Base-by-base conservation (phyloP, 2,113 vertebrate genomes). In the Ondatra zibethicus region DNA sequence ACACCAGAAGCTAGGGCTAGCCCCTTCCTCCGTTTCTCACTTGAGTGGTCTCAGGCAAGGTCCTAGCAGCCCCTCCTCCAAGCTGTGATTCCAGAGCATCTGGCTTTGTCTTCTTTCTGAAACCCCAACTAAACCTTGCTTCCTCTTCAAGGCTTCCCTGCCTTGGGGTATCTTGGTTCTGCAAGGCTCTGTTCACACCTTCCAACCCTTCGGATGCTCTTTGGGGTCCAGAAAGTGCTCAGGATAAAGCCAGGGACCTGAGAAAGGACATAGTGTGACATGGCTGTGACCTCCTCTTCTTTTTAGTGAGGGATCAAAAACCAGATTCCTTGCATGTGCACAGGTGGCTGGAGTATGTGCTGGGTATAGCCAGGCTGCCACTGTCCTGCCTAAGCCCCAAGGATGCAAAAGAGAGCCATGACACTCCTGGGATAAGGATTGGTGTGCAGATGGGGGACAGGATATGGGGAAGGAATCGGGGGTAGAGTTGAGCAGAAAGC, bases 301-400 rank as follows among this genome's bases (percentile, higher is more conserved):
- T 92, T 95, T 88, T 45, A 82, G 65, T 92, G 25, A 52, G 1
- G 4, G 80, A 68, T 86, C 47, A 10, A 95, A 91, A 92, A 77
- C 47, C 72, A 87, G 78, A 75, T 91, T 94, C 58, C 80, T 61
- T 93, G 75, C 76, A 70, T 78, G 86, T 66, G 36, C 4, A 3
- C 1, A 31, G 65, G 23, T 61, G 61, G 63, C 17, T 45, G 50
- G 63, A 50, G 45, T 36, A 23, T 23, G 21, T 39, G 65, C 4
- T n/a, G 58, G 73, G 72, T 50, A 10, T 1, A 63, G 81, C 36
- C 14, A 23, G 63, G 16, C 8, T 92, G 45, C 25, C 33, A 27
- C 0, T 29, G 50, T 25, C 33, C 29, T 33, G n/a, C n/a, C 33
- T n/a, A 29, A 78, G 63, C 23, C 45, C 9, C 72, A 72, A 63